Evolutionary conservation across 2,113 vertebrate species (phyloP).

Genomic region (Pedionomus torquatus): DNA sequence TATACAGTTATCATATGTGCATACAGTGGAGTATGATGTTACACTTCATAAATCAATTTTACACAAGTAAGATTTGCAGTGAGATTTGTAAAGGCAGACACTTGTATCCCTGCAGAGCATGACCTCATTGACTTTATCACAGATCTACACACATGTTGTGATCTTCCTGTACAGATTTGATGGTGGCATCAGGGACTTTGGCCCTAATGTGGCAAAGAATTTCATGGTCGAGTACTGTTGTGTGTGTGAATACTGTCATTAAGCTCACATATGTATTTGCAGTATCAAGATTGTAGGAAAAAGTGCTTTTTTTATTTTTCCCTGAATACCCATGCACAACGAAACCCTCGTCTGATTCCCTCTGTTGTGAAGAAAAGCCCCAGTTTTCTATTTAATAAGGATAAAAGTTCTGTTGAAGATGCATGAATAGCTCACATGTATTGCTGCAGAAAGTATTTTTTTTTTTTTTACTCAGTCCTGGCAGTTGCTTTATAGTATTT

Average conservation of each 20-base stretch:
- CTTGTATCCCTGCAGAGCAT: not conserved
- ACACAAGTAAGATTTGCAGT: not conserved
- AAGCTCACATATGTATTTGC: not conserved
- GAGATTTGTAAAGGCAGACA: not conserved
- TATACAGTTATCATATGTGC: not conserved
- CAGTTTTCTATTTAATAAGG: not conserved
- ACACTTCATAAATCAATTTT: not conserved
- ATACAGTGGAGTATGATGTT: not conserved
- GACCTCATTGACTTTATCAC: not conserved
- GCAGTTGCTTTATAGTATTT: not conserved
- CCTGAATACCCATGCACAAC: not conserved
- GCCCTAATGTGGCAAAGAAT: not conserved
- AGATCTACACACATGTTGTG: not conserved
- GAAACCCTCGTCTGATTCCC: not conserved
- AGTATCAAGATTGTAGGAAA: not conserved
- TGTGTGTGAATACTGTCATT: not conserved
- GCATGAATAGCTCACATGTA: not conserved
- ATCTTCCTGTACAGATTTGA: not conserved
- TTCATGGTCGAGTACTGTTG: not conserved
- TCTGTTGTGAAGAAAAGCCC: not conserved
- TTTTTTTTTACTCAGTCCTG: not conserved
- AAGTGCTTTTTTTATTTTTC: not conserved
- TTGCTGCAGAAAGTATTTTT: not conserved
- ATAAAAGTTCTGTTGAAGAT: not conserved
- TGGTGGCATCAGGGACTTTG: not conserved